Percentiles rank a stretch among this genome's conserved stretches.
Conservation (phyloP, 1,140 invertebrate species). For the Neodiprion fabricii region DNA sequence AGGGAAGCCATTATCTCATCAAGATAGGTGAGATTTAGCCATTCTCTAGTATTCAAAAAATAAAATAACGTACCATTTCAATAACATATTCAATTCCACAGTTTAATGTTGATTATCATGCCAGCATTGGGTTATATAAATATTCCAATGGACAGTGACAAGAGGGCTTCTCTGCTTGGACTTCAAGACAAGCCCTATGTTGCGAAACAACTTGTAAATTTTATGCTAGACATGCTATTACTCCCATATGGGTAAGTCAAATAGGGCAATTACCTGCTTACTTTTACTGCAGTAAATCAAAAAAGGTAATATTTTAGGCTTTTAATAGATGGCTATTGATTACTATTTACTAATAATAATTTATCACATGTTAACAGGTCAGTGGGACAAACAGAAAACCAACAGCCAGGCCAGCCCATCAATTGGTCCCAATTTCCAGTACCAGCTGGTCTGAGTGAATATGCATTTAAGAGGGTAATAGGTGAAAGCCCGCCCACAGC, state of each 20-base stretch:
- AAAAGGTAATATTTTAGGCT: not conserved
- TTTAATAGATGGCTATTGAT: slow-evolving; percentile 18
- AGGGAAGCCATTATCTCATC: slow-evolving; percentile 82
- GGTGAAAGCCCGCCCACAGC: slow-evolving; percentile 77
- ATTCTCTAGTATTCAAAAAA: not conserved
- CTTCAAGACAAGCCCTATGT: slow-evolving; percentile 67
- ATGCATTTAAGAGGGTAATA: slow-evolving; percentile 80
- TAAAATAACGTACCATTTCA: slow-evolving; percentile 11
- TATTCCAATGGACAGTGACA: slow-evolving; percentile 69
- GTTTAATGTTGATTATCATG: slow-evolving; percentile 81
- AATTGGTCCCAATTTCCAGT: slow-evolving; percentile 66
- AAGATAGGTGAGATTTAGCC: slow-evolving; percentile 74
- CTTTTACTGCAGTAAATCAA: slow-evolving; percentile 21
- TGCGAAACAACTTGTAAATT: slow-evolving; percentile 73
- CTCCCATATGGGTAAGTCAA: slow-evolving; percentile 81
- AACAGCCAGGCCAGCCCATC: slow-evolving; percentile 44
- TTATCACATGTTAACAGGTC: slow-evolving; percentile 27
- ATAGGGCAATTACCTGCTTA: slow-evolving; percentile 20
- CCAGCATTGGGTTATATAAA: slow-evolving; percentile 78
- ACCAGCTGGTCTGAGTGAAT: slow-evolving; percentile 81
- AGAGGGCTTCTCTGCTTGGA: slow-evolving; percentile 68
- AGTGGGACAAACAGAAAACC: slow-evolving; percentile 45
- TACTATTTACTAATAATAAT: slow-evolving; percentile 17
- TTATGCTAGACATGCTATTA: slow-evolving; percentile 83
- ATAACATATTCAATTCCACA: slow-evolving; percentile 54